Conservation (phyloP, 2,888 invertebrate genomes). For the Cerastis leucographa region DNA sequence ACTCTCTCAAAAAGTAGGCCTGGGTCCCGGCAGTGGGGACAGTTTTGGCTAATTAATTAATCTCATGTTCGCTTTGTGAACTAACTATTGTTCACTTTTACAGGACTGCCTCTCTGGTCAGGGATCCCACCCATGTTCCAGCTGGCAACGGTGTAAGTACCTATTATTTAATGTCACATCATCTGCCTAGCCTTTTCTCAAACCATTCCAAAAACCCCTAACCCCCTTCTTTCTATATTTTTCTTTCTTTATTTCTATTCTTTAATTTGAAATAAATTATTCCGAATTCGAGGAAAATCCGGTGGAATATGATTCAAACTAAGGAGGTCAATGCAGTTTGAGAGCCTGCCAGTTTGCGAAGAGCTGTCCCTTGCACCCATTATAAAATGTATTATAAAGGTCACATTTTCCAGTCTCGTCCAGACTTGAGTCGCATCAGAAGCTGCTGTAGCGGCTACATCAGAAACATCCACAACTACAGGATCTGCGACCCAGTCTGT, state of each 20-base stretch:
- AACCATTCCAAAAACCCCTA: too few species aligned
- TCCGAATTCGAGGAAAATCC: too few species aligned
- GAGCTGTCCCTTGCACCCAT: too few species aligned
- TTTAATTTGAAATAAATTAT: too few species aligned
- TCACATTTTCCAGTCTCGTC: constrained; percentile 85
- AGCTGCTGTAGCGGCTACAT: constrained; percentile 94
- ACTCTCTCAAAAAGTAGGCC: neutral
- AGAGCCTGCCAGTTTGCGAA: too few species aligned
- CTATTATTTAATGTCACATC: neutral
- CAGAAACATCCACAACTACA: constrained; percentile 90
- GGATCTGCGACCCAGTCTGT: constrained; percentile 92
- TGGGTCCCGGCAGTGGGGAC: neutral
- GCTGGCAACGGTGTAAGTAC: constrained; percentile 91
- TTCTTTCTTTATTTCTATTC: too few species aligned
- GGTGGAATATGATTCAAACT: too few species aligned
- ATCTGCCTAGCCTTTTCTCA: too few species aligned
- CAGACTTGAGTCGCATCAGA: constrained; percentile 92
- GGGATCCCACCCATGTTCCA: constrained; percentile 87
- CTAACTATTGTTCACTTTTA: neutral
- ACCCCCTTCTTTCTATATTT: too few species aligned
- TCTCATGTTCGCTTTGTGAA: neutral
- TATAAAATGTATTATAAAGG: neutral
- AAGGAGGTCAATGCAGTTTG: too few species aligned
- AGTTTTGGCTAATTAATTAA: neutral
- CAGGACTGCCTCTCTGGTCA: constrained; percentile 89